These are phyloP conservation scores for Chrysomela aeneicollis DNA, from an alignment of 2,888 invertebrate genomes.

Conservation along the genomic window DNA sequence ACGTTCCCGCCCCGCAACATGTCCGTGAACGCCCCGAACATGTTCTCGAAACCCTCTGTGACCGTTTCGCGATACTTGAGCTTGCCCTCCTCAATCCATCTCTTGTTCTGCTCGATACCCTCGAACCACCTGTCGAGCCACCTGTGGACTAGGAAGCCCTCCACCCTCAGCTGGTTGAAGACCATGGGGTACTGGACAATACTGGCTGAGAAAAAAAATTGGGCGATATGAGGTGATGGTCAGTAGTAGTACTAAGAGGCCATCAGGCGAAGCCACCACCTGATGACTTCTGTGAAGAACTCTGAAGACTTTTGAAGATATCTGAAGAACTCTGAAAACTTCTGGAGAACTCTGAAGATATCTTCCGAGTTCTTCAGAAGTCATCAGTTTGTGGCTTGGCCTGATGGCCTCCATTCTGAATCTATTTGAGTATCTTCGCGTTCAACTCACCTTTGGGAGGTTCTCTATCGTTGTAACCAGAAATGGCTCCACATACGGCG, in stretches of 20 bases:
- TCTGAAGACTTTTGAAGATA: too few species aligned
- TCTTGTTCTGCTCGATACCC: slow-evolving; percentile 69
- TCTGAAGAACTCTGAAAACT: too few species aligned
- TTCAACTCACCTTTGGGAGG: slow-evolving; percentile 43
- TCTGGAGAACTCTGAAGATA: too few species aligned
- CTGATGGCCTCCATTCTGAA: too few species aligned
- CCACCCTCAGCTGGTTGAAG: slow-evolving; percentile 48
- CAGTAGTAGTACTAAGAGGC: neutral
- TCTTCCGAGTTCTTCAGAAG: too few species aligned
- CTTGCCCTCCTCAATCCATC: slow-evolving; percentile 74
- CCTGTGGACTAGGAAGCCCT: slow-evolving; percentile 49
- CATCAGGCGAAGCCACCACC: too few species aligned
- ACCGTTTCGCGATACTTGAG: slow-evolving; percentile 75
- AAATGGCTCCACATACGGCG: slow-evolving; percentile 75
- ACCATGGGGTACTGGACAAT: slow-evolving; percentile 42
- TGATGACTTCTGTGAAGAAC: too few species aligned
- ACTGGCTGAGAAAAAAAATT: slow-evolving; percentile 41
- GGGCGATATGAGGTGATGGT: too few species aligned
- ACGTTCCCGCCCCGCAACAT: slow-evolving; percentile 50
- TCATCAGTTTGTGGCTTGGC: too few species aligned
- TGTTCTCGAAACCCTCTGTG: slow-evolving; percentile 68
- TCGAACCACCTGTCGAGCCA: slow-evolving; percentile 66
- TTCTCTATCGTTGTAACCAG: slow-evolving; percentile 67
- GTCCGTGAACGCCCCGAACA: slow-evolving; percentile 48
- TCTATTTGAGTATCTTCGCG: too few species aligned